A percentile compares a stretch with the other conserved stretches of the same genome.
phyloP scores from a whole-genome alignment of 2,113 vertebrate genomes.

The Gnathonemus echidnorhynchus region DNA sequence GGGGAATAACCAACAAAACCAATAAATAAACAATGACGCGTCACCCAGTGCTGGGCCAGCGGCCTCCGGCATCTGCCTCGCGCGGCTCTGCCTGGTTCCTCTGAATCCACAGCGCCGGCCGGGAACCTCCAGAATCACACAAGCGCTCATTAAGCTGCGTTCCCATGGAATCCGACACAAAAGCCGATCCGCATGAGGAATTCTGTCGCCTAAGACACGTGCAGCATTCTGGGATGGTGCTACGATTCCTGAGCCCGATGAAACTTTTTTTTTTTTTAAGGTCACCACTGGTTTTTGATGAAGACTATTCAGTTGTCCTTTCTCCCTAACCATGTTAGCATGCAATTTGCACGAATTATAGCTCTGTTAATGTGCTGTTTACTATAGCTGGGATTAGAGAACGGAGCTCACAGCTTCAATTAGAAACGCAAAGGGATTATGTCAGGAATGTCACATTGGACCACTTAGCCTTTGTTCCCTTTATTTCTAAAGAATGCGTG shows the following conservation, averaged over 20 bases:
- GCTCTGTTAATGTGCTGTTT: constrained; percentile 43
- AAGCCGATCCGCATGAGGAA: constrained; percentile 29
- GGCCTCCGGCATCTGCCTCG: constrained; percentile 8
- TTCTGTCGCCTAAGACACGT: constrained; percentile 14
- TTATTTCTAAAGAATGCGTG: not conserved
- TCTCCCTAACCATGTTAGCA: constrained; percentile 16
- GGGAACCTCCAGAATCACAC: constrained; percentile 39
- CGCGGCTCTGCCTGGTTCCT: constrained; percentile 36
- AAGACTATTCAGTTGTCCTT: not conserved
- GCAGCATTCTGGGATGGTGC: not conserved
- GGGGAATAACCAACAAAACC: not conserved
- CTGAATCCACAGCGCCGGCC: constrained; percentile 37
- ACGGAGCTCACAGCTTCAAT: constrained; percentile 32
- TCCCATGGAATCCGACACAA: constrained; percentile 17
- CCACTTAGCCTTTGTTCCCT: constrained; percentile 36
- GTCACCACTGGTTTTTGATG: not conserved
- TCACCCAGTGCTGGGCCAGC: not conserved
- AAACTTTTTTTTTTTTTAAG: not conserved
- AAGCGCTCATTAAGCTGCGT: constrained; percentile 31
- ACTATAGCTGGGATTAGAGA: constrained; percentile 48
- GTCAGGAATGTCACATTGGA: constrained; percentile 31
- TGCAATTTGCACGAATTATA: constrained; percentile 43
- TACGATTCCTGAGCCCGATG: not conserved
- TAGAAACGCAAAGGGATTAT: constrained; percentile 45
- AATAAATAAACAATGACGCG: not conserved